A percentile compares a stretch with the other conserved stretches of the same genome.
These are phyloP conservation scores for Coturnix japonica DNA, from an alignment of 2,113 vertebrate genomes.

Conservation along the genomic window DNA sequence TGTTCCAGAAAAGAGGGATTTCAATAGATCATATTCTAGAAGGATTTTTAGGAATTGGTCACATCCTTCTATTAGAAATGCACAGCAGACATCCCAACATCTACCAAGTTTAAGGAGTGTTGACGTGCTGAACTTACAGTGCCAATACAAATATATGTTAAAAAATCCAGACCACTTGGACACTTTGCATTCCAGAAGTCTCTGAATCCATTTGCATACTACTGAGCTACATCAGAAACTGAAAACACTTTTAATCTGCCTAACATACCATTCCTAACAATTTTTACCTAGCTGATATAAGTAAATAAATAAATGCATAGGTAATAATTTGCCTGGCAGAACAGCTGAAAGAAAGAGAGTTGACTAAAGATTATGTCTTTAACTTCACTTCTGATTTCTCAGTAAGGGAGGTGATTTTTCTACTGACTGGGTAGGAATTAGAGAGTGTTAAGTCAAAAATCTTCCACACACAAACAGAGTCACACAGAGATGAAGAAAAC, in stretches of 20 bases:
- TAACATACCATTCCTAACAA: background rate
- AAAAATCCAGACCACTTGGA: background rate
- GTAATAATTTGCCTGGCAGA: accelerated
- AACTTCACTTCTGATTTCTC: background rate
- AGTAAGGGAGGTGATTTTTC: background rate
- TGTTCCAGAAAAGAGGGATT: background rate
- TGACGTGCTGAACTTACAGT: background rate
- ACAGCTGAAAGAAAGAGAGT: background rate
- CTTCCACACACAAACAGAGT: background rate
- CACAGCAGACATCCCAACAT: background rate
- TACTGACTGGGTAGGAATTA: background rate
- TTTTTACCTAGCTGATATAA: background rate
- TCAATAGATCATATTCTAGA: background rate
- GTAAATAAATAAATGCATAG: background rate
- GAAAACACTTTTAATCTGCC: background rate
- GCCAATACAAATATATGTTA: background rate
- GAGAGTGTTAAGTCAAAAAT: background rate
- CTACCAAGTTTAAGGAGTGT: background rate
- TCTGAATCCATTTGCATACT: background rate
- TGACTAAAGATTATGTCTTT: background rate
- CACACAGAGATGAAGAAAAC: background rate
- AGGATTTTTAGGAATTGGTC: background rate
- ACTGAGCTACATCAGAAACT: background rate
- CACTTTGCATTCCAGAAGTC: background rate
- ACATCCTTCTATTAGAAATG: background rate